These are phyloP conservation scores for Hemicentrotus pulcherrimus DNA, from an alignment of 35 echinoderm and acorn worm genomes.

Conservation along the genomic window DNA sequence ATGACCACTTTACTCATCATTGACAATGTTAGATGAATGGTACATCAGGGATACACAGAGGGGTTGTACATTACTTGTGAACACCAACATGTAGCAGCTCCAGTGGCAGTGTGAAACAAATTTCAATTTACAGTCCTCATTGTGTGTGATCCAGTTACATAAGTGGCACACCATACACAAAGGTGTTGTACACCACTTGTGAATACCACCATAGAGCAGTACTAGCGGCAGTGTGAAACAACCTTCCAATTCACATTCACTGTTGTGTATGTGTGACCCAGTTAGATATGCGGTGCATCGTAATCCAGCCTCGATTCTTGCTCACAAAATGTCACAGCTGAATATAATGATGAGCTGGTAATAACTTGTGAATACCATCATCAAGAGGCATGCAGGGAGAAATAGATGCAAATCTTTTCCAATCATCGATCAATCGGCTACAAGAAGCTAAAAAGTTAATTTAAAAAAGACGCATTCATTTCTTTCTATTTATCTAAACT, in stretches of 20 bases:
- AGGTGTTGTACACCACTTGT: neutral
- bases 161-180: neutral
- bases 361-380: neutral
- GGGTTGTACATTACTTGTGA: neutral
- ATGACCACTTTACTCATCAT: too few species aligned
- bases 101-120: neutral
- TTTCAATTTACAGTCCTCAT: neutral
- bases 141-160: neutral
- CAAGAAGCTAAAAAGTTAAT: neutral
- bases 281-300: constrained; percentile 7
- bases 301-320: neutral
- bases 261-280: neutral
- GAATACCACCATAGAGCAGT: neutral
- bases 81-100: neutral
- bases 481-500: neutral
- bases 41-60: too few species aligned
- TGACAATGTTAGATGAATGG: too few species aligned
- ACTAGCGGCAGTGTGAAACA: neutral
- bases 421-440: neutral
- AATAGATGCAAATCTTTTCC: neutral
- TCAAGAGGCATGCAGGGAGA: neutral
- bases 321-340: neutral
- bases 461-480: neutral
- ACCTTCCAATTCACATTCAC: neutral
- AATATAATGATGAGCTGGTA: neutral